phyloP scores from a whole-genome alignment of 2,888 invertebrate genomes.

The Leucophenga maculata region DNA sequence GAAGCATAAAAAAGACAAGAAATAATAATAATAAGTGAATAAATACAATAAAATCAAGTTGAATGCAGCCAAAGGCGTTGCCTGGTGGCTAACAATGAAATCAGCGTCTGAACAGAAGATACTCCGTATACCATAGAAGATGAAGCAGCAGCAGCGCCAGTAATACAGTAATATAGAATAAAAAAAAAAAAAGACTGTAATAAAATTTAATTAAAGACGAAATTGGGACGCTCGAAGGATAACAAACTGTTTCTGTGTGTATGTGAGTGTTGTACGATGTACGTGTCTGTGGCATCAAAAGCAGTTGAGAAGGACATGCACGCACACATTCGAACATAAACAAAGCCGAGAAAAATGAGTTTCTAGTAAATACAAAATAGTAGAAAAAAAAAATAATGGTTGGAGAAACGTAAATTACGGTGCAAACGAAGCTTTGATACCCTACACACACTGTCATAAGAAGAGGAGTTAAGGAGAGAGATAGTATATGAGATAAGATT shows the following conservation, averaged over 20 bases:
- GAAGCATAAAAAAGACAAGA: slow-evolving; percentile 15
- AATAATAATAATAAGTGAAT: slow-evolving; percentile 1
- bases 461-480: no score
- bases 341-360: slow-evolving; percentile 17
- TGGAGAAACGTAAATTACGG: neutral
- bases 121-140: slow-evolving; percentile 37
- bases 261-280: slow-evolving; percentile 48
- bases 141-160: slow-evolving; percentile 27
- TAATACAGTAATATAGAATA: slow-evolving; percentile 16
- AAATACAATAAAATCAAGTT: slow-evolving; percentile 5
- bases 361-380: slow-evolving; percentile 15
- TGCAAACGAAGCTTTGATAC: no score
- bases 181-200: slow-evolving; percentile 52
- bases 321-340: slow-evolving; percentile 16
- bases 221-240: slow-evolving; percentile 60
- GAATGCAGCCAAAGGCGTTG: slow-evolving; percentile 5
- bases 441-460: no score
- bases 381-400: slow-evolving; percentile 9
- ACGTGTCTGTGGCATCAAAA: slow-evolving; percentile 44
- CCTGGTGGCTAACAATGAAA: slow-evolving; percentile 26
- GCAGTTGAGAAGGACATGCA: slow-evolving; percentile 38
- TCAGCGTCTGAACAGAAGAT: slow-evolving; percentile 31
- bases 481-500: neutral
- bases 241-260: slow-evolving; percentile 47
- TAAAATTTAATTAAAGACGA: slow-evolving; percentile 63